Base-by-base conservation (phyloP, 2,888 invertebrate genomes). In the Smittia aterrima region DNA sequence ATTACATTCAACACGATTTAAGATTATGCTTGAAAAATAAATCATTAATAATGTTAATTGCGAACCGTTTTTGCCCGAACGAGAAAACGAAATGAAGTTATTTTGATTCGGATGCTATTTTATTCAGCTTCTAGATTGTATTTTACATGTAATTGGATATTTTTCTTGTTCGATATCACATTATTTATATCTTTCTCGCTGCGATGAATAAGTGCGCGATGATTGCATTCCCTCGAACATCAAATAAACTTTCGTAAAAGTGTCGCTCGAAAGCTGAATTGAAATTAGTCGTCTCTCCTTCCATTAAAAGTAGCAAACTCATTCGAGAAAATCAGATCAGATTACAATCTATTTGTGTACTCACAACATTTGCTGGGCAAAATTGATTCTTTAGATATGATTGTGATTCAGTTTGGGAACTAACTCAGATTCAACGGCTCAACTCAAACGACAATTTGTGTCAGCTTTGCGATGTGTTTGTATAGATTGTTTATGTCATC, bases 1-100 rank as follows among this genome's bases (percentile, higher is more conserved):
- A 68, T 68, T 68, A 47, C 68, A 68, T 68, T 68, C 68, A 68
- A 68, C 25, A 47, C 47, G 47, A 68, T 68, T 68, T 68, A 47
- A 20, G 24, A 41, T 68, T 68, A 47, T 66, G 47, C 38, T 41
- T 24, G n/a, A 47, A 68, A 47, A 47, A 47, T 47, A 47, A 47
- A 47, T 47, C 47, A 47, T 47, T 47, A 47, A 47, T 47, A 47
- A 47, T 47, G 47, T 47, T 47, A 47, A 47, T 47, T 47, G 47
- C 47, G 16, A 47, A 13, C n/a, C 11, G 11, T 7, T 38, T 38
- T 38, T 9, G 38, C n/a, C n/a, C n/a, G n/a, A n/a, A n/a, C n/a
- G n/a, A n/a, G n/a, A n/a, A n/a, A n/a, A n/a, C n/a, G n/a, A n/a
- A 9, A 47, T n/a, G 16, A 47, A n/a, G n/a, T 47, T 47, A 47